Percentiles rank a stretch among this genome's conserved stretches.
These are phyloP conservation scores for Siniperca undulata DNA, from an alignment of 2,797 vertebrate species.

Conservation along the genomic window DNA sequence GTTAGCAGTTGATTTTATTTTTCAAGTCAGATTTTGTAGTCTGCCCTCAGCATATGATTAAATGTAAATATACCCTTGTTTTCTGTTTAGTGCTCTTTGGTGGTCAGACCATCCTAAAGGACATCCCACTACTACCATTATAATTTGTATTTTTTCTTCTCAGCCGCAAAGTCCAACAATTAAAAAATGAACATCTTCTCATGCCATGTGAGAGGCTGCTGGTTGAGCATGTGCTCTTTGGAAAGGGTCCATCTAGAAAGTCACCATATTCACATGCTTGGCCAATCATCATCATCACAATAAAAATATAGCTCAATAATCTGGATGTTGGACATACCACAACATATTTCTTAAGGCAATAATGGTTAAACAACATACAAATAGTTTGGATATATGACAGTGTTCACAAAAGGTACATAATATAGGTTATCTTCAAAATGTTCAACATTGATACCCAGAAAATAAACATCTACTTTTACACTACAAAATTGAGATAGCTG, in stretches of 20 bases:
- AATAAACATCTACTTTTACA: constrained; percentile 61
- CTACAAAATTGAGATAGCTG: constrained; percentile 58
- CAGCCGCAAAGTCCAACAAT: constrained; percentile 16
- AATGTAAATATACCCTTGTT: constrained; percentile 32
- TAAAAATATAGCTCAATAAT: constrained; percentile 67
- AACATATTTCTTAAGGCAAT: constrained; percentile 79
- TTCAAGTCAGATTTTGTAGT: constrained; percentile 20
- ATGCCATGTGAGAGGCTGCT: constrained; percentile 19
- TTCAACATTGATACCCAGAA: constrained; percentile 56
- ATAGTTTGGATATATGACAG: constrained; percentile 55
- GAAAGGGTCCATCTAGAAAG: constrained; percentile 27
- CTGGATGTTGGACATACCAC: constrained; percentile 61
- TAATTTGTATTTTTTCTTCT: background rate
- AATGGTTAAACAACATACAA: constrained; percentile 76
- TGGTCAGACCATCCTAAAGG: constrained; percentile 41
- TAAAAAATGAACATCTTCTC: constrained; percentile 4
- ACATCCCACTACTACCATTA: constrained; percentile 15
- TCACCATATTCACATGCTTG: constrained; percentile 49
- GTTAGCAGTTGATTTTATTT: constrained; percentile 18
- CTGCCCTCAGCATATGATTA: constrained; percentile 6
- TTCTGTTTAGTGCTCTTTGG: constrained; percentile 47
- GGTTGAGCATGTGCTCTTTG: constrained; percentile 54
- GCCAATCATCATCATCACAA: constrained; percentile 58
- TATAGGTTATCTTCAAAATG: constrained; percentile 63
- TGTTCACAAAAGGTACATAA: constrained; percentile 68